These are phyloP conservation scores for Lacanobia wlatinum DNA, from an alignment of 2,888 invertebrate genomes.

Conservation along the genomic window DNA sequence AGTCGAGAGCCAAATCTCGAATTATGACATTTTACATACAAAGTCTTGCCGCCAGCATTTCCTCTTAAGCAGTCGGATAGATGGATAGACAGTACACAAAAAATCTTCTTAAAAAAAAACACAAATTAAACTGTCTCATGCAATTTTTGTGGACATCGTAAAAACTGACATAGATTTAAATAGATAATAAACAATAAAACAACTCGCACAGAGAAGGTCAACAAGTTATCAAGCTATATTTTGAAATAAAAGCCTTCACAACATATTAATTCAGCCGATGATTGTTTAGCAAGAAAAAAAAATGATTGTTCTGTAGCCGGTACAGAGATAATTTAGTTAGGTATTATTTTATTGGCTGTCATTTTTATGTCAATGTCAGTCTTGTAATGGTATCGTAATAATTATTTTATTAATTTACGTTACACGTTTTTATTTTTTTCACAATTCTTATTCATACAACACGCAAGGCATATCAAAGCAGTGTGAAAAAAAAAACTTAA, in stretches of 20 bases:
- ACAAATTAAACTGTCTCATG: neutral
- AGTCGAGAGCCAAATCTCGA: no score
- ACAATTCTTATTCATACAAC: neutral
- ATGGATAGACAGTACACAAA: no score
- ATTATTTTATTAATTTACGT: neutral
- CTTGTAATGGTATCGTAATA: neutral
- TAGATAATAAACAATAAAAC: slow-evolving; percentile 22
- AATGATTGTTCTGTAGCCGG: neutral
- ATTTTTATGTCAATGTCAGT: neutral
- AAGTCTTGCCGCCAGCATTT: no score
- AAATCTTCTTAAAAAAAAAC: neutral
- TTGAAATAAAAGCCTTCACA: slow-evolving; percentile 16
- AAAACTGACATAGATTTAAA: slow-evolving; percentile 16
- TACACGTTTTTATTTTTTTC: neutral
- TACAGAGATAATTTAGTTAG: no score
- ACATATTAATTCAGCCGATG: slow-evolving; percentile 9
- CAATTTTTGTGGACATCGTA: slow-evolving; percentile 5
- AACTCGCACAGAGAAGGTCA: slow-evolving; percentile 40
- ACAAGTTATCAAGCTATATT: slow-evolving; percentile 35
- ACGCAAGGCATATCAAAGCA: neutral
- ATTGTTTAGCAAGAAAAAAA: neutral
- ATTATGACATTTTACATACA: no score
- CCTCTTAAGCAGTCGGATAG: no score
- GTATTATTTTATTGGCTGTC: no score
- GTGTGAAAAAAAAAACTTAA: no score